phyloP scores from a whole-genome alignment of 2,888 invertebrate species.

The Galerucella calmariensis region DNA sequence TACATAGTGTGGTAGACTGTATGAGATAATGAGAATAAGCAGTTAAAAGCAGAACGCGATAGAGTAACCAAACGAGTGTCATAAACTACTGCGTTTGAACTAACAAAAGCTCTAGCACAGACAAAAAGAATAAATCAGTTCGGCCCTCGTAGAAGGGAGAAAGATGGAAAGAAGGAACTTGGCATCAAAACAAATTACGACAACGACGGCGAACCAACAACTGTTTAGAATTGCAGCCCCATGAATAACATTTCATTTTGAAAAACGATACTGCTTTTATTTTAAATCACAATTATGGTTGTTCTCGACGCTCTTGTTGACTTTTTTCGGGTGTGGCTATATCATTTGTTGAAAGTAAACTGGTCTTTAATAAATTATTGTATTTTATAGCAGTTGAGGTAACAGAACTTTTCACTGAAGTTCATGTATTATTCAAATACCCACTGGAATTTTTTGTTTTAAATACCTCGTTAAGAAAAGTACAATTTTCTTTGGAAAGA shows the following conservation, averaged over 20 bases:
- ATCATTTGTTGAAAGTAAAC: constrained; percentile 22
- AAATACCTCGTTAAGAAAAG: neutral
- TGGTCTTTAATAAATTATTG: constrained; percentile 27
- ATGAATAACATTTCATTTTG: constrained; percentile 39
- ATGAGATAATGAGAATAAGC: neutral
- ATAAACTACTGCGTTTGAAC: constrained; percentile 14
- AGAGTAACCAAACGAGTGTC: constrained; percentile 10
- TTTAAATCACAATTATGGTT: constrained; percentile 34
- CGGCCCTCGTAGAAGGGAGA: constrained; percentile 33
- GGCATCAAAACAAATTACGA: constrained; percentile 41
- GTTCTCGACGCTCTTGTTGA: constrained; percentile 27
- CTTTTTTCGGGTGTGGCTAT: constrained; percentile 25
- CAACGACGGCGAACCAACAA: constrained; percentile 37
- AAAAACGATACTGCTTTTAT: constrained; percentile 36
- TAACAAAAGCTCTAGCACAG: constrained; percentile 5
- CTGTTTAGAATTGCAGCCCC: constrained; percentile 33
- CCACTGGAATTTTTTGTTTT: neutral
- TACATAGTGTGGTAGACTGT: neutral
- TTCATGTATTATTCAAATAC: constrained; percentile 1
- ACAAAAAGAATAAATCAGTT: constrained; percentile 37
- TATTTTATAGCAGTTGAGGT: constrained; percentile 16
- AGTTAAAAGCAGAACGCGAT: constrained; percentile 14
- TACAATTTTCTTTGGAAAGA: neutral
- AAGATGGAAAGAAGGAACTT: constrained; percentile 36
- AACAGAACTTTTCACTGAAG: neutral